Evolutionary conservation across 2,797 vertebrate species (phyloP), one percentile per base, ranked within the genome.

Genomic region (Acrossocheilus wenchowensis): DNA sequence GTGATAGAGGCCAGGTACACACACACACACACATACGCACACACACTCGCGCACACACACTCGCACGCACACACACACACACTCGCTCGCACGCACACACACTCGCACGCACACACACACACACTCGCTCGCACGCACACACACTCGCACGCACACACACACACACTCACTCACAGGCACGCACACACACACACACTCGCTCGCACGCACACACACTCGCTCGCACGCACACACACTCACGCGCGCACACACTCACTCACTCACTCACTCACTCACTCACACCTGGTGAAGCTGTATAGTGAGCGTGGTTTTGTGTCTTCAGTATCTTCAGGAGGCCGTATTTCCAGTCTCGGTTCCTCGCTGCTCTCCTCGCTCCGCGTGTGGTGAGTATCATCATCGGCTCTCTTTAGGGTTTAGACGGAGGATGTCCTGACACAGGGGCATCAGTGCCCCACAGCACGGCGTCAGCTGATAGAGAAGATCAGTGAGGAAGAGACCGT

Each of bases 1-100:
- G 97, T 99, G 78, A 96, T 99, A 95, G 98, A 99, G 91, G 98
- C 98, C 94, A 98, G 98, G 98, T 99, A 95, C 73, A 3, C 43
- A 5, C 52, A 5, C 50, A 7, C 2, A 21, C 62, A 23, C n/a
- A n/a, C n/a, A n/a, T n/a, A n/a, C n/a, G n/a, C 57, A 54, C 57
- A 19, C 19, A n/a, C 71, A 15, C 57, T 3, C 34, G 0, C 34
- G 0, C 34, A 36, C 34, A 3, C 34, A 36, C 34, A 36, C 34
- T 3, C 34, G 3, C 34, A 4, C 34, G 2, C 34, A 34, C n/a
- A n/a, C n/a, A n/a, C n/a, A n/a, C n/a, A n/a, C n/a, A n/a, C n/a
- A n/a, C n/a, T n/a, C n/a, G n/a, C n/a, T n/a, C n/a, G n/a, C n/a
- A n/a, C n/a, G n/a, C n/a, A n/a, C n/a, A n/a, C n/a, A n/a, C n/a